A percentile compares a stretch with the other conserved stretches of the same genome.
These are phyloP conservation scores for Bungarus multicinctus DNA, from an alignment of 2,113 vertebrate genomes.

Conservation along the genomic window DNA sequence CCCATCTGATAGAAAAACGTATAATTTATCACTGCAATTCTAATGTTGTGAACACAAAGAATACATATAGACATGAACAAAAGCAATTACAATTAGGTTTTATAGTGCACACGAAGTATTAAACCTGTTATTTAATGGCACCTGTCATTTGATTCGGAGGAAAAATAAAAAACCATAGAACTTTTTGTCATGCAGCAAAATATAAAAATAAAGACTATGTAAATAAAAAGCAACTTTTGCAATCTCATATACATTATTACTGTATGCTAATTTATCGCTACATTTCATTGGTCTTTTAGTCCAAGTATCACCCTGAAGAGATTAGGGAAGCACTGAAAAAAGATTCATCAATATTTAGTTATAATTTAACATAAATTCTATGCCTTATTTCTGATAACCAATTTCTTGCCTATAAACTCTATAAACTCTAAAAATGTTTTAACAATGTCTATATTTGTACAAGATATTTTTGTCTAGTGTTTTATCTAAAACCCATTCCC, in stretches of 20 bases:
- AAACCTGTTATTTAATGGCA: background rate
- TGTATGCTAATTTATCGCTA: background rate
- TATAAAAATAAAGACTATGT: background rate
- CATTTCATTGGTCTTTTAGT: background rate
- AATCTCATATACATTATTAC: background rate
- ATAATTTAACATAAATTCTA: background rate
- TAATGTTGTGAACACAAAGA: background rate
- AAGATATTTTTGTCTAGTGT: background rate
- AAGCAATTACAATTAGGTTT: background rate
- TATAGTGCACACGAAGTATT: background rate
- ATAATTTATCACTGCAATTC: constrained; percentile 13
- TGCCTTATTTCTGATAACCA: background rate
- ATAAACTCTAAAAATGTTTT: background rate
- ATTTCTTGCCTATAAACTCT: background rate
- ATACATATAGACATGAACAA: background rate
- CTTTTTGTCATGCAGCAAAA: background rate
- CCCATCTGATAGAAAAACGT: background rate
- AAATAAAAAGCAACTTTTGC: background rate
- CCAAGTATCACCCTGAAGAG: background rate
- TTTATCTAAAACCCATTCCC: background rate
- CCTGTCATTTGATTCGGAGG: background rate
- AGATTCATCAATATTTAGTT: background rate
- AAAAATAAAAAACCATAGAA: background rate
- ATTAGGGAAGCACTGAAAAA: background rate
- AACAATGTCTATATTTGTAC: background rate